Evolutionary conservation across 2,797 vertebrate species (phyloP), one percentile per base, ranked within the genome.

Genomic region (Neosilurus mollespiculum): DNA sequence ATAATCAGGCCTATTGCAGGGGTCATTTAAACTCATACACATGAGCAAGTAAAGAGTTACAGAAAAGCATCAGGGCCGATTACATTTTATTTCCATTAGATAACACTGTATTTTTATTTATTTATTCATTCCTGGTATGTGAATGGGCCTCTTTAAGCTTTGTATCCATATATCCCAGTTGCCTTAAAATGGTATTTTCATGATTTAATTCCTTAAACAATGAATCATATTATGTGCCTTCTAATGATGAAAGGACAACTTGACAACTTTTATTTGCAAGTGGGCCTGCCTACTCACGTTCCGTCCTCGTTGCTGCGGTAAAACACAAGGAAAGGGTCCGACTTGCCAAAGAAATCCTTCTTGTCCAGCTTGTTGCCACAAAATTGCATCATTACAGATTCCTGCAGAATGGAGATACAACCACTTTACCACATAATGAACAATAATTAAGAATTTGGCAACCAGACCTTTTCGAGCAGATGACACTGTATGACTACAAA

Each of bases 311-410:
- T 98, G 93, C 97, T 98, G 87, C 97, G 92, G 91, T 95, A 94
- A 92, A 98, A 98, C 58, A 98, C 95, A 82, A 98, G 93, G 89
- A 97, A 97, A 53, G 96, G 96, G 89, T 98, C 97, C 0, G 97
- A 98, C 91, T 97, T 98, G 82, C 97, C 97, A 34, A 98, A 98
- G 92, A 98, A 98, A 91, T 98, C 97, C 89, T 97, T 98, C 91
- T 98, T 98, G 93, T 98, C 97, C 86, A 98, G 88, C 87, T 97
- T 97, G 93, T 97, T 98, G 2, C 96, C 97, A 82, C 97, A 98
- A 90, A 98, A 97, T 85, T 98, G 97, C 96, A 98, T 97, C 94
- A 97, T 92, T 86, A 97, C 97, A 0, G 96, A 95, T 91, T 98
- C 97, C 97, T 98, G 88, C 89, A 87, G 77, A 79, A 65, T 22